phyloP scores from a whole-genome alignment of 2,113 vertebrate genomes.

The Prinia subflava region DNA sequence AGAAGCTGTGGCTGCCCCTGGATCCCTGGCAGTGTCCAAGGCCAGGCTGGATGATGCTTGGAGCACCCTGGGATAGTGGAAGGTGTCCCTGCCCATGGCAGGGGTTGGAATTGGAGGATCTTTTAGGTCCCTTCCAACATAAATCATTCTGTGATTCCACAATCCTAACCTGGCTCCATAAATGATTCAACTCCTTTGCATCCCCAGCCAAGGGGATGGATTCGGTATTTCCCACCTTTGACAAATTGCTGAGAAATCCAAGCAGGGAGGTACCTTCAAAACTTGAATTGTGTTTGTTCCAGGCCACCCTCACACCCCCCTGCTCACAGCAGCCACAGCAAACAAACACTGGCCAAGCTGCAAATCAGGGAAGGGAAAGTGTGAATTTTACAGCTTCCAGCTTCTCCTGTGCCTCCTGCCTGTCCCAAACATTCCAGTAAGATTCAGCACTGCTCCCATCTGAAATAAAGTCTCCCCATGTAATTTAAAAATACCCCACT shows the following conservation, averaged over 20 bases:
- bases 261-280: background rate
- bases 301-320: background rate
- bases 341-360: background rate
- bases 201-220: background rate
- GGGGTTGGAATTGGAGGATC: background rate
- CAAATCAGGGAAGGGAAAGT: background rate
- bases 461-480: background rate
- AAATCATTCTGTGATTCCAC: background rate
- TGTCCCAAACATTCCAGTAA: background rate
- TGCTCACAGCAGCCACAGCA: background rate
- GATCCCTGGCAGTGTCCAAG: background rate
- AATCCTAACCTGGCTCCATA: background rate
- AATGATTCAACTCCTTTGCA: background rate
- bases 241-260: background rate
- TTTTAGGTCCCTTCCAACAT: background rate
- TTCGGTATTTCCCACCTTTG: accelerated
- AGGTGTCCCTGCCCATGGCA: background rate
- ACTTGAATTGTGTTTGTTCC: accelerated
- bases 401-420: background rate
- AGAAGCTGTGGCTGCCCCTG: background rate
- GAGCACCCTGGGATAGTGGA: accelerated
- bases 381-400: background rate
- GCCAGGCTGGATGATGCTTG: accelerated
- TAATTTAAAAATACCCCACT: background rate
- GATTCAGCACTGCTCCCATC: background rate